Conservation (phyloP, 1,140 invertebrate species). For the Scylla paramamosain region DNA sequence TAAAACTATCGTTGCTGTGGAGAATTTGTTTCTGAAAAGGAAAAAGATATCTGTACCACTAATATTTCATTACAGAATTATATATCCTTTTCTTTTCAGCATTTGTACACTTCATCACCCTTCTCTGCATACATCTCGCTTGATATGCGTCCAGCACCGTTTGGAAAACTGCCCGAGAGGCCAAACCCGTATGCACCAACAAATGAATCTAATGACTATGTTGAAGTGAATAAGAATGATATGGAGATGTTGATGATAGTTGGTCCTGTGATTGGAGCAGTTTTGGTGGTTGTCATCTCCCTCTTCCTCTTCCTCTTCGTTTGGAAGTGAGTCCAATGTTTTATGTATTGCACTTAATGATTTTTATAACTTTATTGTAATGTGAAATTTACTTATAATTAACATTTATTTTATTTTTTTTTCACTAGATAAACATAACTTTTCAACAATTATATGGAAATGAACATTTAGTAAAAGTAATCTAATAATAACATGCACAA, state of each 20-base stretch:
- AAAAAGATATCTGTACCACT: not conserved
- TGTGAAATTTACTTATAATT: not conserved
- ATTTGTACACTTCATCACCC: slow-evolving; percentile 96
- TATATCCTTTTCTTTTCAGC: slow-evolving; percentile 80
- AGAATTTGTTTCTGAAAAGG: not conserved
- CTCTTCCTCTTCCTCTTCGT: slow-evolving; percentile 80
- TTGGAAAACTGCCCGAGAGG: slow-evolving; percentile 91
- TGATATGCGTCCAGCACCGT: slow-evolving; percentile 93
- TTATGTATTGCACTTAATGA: not conserved
- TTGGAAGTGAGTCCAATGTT: slow-evolving; percentile 79
- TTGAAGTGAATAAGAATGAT: slow-evolving; percentile 86
- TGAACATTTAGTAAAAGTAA: too few relatives aligned
- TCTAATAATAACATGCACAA: not conserved
- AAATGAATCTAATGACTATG: slow-evolving; percentile 87
- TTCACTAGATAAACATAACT: not conserved
- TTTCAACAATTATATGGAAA: not conserved
- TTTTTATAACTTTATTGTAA: not conserved
- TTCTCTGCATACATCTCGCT: slow-evolving; percentile 93
- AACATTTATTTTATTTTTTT: not conserved
- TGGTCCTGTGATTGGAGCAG: slow-evolving; percentile 80
- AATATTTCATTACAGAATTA: not conserved
- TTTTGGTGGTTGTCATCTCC: slow-evolving; percentile 81
- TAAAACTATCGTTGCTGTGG: not conserved
- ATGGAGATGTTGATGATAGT: slow-evolving; percentile 88
- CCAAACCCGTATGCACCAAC: slow-evolving; percentile 90